These are phyloP conservation scores for Pristionchus arcanus DNA, from an alignment of 2,888 invertebrate species.

Conservation along the genomic window DNA sequence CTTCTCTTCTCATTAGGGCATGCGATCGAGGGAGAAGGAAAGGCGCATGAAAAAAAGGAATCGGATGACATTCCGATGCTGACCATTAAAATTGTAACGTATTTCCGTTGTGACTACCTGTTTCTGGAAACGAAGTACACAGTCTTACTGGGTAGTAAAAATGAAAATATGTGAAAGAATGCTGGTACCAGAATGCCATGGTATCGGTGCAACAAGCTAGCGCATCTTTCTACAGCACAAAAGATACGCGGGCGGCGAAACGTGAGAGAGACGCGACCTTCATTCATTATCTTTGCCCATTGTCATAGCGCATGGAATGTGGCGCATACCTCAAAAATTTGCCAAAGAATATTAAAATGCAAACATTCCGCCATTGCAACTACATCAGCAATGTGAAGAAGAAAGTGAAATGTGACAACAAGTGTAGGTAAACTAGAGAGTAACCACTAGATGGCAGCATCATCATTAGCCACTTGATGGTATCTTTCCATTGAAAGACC, in stretches of 20 bases:
- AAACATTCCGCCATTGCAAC: not conserved
- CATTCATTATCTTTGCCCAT: no score
- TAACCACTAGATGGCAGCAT: not conserved
- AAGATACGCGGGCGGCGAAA: no score
- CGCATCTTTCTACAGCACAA: no score
- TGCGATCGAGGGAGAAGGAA: not conserved
- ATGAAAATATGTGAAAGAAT: no score
- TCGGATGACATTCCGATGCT: not conserved
- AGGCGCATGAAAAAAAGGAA: not conserved
- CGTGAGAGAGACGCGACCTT: no score
- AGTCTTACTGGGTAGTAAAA: no score
- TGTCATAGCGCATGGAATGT: not conserved
- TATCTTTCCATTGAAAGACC: not conserved
- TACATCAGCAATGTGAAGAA: not conserved
- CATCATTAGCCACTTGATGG: slow-evolving; percentile 8
- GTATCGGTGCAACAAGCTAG: no score
- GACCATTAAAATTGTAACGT: not conserved
- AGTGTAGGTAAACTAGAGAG: not conserved
- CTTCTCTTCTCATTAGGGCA: not conserved
- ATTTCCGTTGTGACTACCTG: no score
- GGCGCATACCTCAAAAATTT: not conserved
- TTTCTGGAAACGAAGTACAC: no score
- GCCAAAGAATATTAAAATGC: not conserved
- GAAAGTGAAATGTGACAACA: not conserved
- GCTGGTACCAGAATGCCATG: no score